Percentiles rank a stretch among this genome's conserved stretches.
phyloP scores from a whole-genome alignment of 2,888 invertebrate genomes.

The Papilio gigon region DNA sequence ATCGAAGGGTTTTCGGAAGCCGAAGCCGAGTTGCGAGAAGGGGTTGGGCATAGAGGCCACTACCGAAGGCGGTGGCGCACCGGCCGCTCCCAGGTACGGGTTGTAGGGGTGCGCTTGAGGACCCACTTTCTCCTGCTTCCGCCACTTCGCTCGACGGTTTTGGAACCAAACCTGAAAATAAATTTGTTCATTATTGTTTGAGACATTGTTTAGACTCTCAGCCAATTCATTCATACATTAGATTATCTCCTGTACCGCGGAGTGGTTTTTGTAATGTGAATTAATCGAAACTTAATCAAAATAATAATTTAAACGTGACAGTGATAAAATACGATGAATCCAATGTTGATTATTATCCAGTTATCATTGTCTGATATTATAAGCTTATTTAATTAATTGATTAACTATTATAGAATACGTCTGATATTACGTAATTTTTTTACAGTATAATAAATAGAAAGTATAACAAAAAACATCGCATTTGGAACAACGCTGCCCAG shows the following conservation, averaged over 20 bases:
- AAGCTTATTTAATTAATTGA: conserved; percentile 2
- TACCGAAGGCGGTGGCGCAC: conserved; percentile 86
- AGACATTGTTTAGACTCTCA: not conserved
- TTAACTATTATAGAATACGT: not conserved
- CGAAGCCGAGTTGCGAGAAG: conserved; percentile 89
- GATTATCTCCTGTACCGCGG: too few species aligned
- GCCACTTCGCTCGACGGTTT: conserved; percentile 95
- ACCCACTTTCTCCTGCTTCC: conserved; percentile 96
- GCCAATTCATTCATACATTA: too few species aligned
- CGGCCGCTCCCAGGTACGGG: conserved; percentile 86
- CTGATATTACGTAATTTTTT: not conserved
- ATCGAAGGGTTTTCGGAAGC: conserved; percentile 88
- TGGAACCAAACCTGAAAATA: conserved; percentile 95
- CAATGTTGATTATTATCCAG: not conserved
- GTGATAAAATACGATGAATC: not conserved
- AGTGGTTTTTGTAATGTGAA: too few species aligned
- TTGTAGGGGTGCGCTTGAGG: conserved; percentile 95
- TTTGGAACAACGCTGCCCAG: too few species aligned
- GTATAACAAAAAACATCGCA: too few species aligned
- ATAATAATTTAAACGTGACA: too few species aligned
- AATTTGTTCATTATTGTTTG: not conserved
- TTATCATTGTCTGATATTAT: not conserved
- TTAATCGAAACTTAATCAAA: too few species aligned
- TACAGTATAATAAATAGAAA: too few species aligned
- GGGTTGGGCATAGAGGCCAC: conserved; percentile 91